These are phyloP conservation scores for Eupeodes latifasciatus DNA, from an alignment of 2,888 invertebrate species.

Conservation along the genomic window DNA sequence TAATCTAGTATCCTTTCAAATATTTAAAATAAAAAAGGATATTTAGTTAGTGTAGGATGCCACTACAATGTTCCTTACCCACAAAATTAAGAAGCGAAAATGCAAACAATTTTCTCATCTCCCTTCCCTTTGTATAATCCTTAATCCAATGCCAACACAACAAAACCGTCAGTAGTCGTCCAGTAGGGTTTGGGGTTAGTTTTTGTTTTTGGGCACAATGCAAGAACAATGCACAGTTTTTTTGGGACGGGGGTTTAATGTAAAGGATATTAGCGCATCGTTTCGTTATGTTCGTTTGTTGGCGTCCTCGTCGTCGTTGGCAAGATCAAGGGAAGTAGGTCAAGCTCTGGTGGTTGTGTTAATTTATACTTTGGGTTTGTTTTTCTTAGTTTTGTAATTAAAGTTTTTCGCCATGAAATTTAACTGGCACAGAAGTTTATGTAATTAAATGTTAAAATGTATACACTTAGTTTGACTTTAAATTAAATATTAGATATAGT, in stretches of 20 bases:
- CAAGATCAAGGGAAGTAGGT: constrained; percentile 71
- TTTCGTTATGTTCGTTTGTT: not conserved
- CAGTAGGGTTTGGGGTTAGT: not conserved
- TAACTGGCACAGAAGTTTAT: constrained; percentile 58
- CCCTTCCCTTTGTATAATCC: not conserved
- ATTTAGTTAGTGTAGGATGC: not conserved
- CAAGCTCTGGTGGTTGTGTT: constrained; percentile 33
- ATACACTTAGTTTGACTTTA: no score
- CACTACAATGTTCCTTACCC: not conserved
- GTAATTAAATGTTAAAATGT: constrained; percentile 56
- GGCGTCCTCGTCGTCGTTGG: not conserved
- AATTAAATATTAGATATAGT: no score
- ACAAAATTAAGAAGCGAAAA: constrained; percentile 14
- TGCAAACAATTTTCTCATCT: constrained; percentile 10
- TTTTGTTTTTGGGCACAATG: not conserved
- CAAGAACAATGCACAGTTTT: constrained; percentile 1
- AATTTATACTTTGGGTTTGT: constrained; percentile 49
- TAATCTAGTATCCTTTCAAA: not conserved
- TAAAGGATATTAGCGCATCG: constrained; percentile 2
- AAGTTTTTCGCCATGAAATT: constrained; percentile 49
- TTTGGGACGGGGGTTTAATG: not conserved
- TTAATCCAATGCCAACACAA: not conserved
- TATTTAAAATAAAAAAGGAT: not conserved
- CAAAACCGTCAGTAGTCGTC: not conserved
- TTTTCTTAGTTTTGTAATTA: constrained; percentile 55